Base-by-base conservation (phyloP, 2,888 invertebrate species). In the Agrypnus murinus region DNA sequence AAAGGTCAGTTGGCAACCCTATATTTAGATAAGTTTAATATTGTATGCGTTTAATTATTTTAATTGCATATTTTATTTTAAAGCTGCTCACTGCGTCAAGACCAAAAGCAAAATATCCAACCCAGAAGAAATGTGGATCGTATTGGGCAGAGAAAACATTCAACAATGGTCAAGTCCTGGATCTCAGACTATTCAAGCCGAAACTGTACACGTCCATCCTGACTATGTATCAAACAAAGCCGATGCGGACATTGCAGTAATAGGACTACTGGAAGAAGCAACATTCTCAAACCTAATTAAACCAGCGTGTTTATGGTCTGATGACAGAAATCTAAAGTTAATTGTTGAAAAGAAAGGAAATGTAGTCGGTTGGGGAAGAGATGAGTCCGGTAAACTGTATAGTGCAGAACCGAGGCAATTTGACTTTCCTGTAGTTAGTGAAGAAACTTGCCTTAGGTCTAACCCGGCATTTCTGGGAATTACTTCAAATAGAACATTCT, bases 281-380 rank as follows among this genome's bases (percentile, higher is more conserved):
- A 81, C 85, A 7, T 89, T 88, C 80, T 87, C 87, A 0, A 87
- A 87, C 70, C 88, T 86, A 78, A 89, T 91, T 48, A 84, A 88
- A 25, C 90, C 91, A 0, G 87, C 90, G 8, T 91, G 92, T 76
- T 84, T 91, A n/a, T 91, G 90, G 90, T 87, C 87, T 0, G 88
- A 87, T 31, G 80, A 84, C 53, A 76, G 81, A 0, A 85, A 86
- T 0, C 81, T 89, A 8, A 83, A 78, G 1, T 7, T 17, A 2
- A 70, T 79, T 6, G 60, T 77, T 2, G 89, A 0, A 0, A 83
- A 83, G 63, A 78, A 74, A 12, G 89, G 89, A 10, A 84, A 86
- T 83, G 88, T 90, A 2, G 87, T 89, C 0, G 90, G 90, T 6
- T 90, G 90, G 90, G 90, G 90, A n/a, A 84, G 83, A 5, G 88